These are phyloP conservation scores for Solen grandis DNA, from an alignment of 1,140 invertebrate genomes.

Conservation along the genomic window DNA sequence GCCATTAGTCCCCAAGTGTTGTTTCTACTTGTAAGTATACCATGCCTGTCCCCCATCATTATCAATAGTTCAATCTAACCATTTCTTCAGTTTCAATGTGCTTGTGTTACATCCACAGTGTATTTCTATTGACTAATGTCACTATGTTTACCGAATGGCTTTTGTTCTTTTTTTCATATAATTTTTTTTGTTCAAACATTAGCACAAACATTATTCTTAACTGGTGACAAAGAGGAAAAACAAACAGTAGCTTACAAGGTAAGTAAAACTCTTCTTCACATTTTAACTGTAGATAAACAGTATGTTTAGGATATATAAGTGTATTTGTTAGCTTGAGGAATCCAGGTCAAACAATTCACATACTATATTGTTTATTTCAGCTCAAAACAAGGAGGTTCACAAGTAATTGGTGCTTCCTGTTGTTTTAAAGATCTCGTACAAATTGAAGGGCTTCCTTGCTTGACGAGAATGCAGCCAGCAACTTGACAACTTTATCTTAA, in stretches of 20 bases:
- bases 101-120: not conserved
- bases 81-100: not conserved
- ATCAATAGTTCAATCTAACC: not conserved
- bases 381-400: not conserved
- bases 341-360: not conserved
- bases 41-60: not conserved
- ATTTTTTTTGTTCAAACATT: too few species aligned
- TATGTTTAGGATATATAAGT: not conserved
- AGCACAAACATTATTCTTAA: too few species aligned
- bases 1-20: constrained; percentile 46
- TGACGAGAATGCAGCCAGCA: too few species aligned
- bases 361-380: not conserved
- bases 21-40: not conserved
- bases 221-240: too few species aligned
- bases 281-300: not conserved
- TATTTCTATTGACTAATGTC: not conserved
- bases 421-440: not conserved
- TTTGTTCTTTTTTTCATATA: too few species aligned
- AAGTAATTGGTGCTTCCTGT: not conserved
- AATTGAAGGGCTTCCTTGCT: too few species aligned
- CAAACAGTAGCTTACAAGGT: not conserved
- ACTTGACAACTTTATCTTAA: too few species aligned
- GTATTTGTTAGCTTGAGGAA: too few species aligned
- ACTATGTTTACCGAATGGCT: too few species aligned
- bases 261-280: not conserved